phyloP scores from a whole-genome alignment of 2,113 vertebrate species.

The Cheirogaleus medius region DNA sequence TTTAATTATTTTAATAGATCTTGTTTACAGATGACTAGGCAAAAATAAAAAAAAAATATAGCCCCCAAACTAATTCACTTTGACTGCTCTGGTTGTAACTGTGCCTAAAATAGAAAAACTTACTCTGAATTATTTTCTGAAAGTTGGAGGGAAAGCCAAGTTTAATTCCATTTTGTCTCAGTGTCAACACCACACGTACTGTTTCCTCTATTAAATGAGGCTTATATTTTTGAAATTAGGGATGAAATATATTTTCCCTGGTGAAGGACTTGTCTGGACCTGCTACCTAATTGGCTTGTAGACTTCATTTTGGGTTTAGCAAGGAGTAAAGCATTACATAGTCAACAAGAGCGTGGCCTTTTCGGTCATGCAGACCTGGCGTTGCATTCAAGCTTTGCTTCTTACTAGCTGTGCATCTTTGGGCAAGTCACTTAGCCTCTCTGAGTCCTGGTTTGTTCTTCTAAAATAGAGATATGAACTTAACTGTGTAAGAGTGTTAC shows the following conservation, averaged over 20 bases:
- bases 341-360: background rate
- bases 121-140: constrained; percentile 75
- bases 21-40: constrained; percentile 85
- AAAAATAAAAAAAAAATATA: constrained; percentile 72
- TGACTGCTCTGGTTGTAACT: constrained; percentile 76
- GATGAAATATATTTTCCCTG: constrained; percentile 32
- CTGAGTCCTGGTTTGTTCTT: background rate
- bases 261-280: background rate
- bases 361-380: background rate
- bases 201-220: constrained; percentile 46
- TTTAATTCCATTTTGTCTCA: constrained; percentile 77
- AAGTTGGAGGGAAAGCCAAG: constrained; percentile 64
- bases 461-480: background rate
- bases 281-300: background rate
- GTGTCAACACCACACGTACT: constrained; percentile 63
- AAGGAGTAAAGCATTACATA: background rate
- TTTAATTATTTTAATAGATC: constrained; percentile 87
- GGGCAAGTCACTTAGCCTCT: constrained; percentile 17
- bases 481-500: background rate
- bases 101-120: constrained; percentile 81
- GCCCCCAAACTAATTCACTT: constrained; percentile 81
- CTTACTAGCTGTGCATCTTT: background rate
- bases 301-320: background rate
- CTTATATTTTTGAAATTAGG: constrained; percentile 69
- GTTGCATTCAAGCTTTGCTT: background rate